Evolutionary conservation across 2,888 invertebrate species (phyloP), one percentile per base, ranked within the genome.

Genomic region (Leptopterna dolabrata): DNA sequence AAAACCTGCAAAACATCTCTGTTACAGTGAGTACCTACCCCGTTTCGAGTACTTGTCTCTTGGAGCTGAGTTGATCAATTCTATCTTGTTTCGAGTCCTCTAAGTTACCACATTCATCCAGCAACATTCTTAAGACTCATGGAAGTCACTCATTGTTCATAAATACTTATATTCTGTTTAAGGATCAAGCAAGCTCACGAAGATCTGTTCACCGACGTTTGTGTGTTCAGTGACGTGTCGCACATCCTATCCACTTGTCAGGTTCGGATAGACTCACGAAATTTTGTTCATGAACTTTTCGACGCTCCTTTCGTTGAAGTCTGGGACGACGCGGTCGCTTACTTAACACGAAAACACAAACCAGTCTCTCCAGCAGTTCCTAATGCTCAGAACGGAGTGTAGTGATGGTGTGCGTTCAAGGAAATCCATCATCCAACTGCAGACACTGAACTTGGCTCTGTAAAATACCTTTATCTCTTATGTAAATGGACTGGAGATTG

Each of bases 191-290:
- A 94, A 91, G 92, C 93, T 89, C 93, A 93, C 90, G 92, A 93
- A 0, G 91, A 91, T 88, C 92, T 92, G 76, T 94, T 94, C 91
- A 92, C 96, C 92, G 97, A 97, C 91, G 93, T 96, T 88, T 99
- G 99, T 92, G 94, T 98, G 24, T 99, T 97, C 93, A 98, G 97
- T 0, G 98, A 99, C 92, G 95, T 98, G 16, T 96, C 96, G 91
- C 86, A 88, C 63, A 87, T 89, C 6, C 70, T 89, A 24, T 89
- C 89, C 1, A 88, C 88, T n/a, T 89, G 89, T n/a, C 89, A 89
- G 13, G 87, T 89, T 14, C 85, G 89, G 27, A 88, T 89, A 29
- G 87, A 87, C 29, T 89, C 89, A 9, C 30, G 89, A n/a, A 88
- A 88, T 19, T 88, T 89, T 41, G 47, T 89, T n/a, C 80, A 88